Percentiles rank a stretch among this genome's conserved stretches.
Evolutionary conservation across 2,113 vertebrate genomes (phyloP).

Genomic region (Protobothrops mucrosquamatus): DNA sequence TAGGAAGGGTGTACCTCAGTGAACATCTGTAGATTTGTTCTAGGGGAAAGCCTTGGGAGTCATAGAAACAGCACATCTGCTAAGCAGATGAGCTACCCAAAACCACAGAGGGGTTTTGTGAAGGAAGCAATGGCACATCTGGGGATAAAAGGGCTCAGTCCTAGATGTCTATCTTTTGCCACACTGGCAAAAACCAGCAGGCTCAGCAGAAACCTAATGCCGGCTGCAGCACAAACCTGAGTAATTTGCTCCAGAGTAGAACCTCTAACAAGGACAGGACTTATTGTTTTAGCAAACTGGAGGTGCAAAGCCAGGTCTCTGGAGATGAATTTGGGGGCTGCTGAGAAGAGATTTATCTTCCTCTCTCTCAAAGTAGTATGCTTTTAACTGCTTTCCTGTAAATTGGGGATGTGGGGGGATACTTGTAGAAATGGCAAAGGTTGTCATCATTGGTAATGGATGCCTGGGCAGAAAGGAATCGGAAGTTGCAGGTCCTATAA

Average conservation of each 20-base stretch:
- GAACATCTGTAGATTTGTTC: slow-evolving; percentile 28
- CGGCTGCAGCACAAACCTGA: not conserved
- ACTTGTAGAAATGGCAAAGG: too few relatives aligned
- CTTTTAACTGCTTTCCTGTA: not conserved
- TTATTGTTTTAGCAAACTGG: not conserved
- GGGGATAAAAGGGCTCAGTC: not conserved
- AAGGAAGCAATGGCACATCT: not conserved
- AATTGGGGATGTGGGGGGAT: not conserved
- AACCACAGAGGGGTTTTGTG: slow-evolving; percentile 1
- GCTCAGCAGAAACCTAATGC: not conserved
- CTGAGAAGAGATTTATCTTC: not conserved
- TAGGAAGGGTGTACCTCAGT: not conserved
- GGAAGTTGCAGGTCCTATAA: not conserved
- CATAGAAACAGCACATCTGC: slow-evolving; percentile 17
- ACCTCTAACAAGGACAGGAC: not conserved
- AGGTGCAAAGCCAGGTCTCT: not conserved
- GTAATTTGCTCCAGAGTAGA: not conserved
- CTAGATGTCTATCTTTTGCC: slow-evolving; percentile 29
- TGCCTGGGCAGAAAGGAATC: not conserved
- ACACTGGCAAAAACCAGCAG: slow-evolving; percentile 2
- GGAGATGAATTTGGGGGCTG: not conserved
- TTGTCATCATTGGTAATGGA: not conserved
- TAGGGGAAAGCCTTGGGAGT: not conserved
- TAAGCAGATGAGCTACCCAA: slow-evolving; percentile 25
- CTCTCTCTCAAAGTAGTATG: not conserved